Evolutionary conservation across 2,888 invertebrate species (phyloP).

Genomic region (Andricus curvator): DNA sequence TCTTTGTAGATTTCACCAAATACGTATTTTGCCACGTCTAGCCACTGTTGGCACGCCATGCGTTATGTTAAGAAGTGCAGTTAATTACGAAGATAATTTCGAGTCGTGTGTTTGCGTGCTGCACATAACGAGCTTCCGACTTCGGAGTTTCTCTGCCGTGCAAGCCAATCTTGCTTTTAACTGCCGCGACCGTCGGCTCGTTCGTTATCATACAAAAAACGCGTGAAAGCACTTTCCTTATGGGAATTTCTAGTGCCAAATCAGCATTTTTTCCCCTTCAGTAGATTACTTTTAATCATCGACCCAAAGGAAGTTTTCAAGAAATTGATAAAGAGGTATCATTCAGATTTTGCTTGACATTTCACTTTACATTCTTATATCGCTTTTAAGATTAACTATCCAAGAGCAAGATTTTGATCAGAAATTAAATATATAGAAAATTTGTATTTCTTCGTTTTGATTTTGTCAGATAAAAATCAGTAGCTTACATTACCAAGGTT

Average conservation of each 20-base stretch:
- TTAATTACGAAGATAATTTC: slow-evolving; percentile 78
- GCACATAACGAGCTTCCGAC: slow-evolving; percentile 74
- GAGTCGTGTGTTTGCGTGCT: slow-evolving; percentile 76
- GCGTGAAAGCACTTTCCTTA: slow-evolving; percentile 38
- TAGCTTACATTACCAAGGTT: background rate
- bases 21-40: slow-evolving; percentile 71
- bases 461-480: background rate
- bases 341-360: background rate
- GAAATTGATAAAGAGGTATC: background rate
- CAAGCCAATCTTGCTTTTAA: slow-evolving; percentile 69
- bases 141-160: slow-evolving; percentile 66
- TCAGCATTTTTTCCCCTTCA: slow-evolving; percentile 28
- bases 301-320: background rate
- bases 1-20: slow-evolving; percentile 71
- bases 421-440: too few relatives aligned
- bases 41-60: slow-evolving; percentile 75
- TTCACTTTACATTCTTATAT: background rate
- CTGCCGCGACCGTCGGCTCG: slow-evolving; percentile 48
- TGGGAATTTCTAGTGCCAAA: slow-evolving; percentile 18
- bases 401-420: too few relatives aligned
- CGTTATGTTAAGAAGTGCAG: slow-evolving; percentile 77
- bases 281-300: background rate
- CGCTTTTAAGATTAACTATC: too few relatives aligned
- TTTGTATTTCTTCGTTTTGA: too few relatives aligned
- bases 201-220: slow-evolving; percentile 39